A percentile compares a stretch with the other conserved stretches of the same genome.
phyloP scores from a whole-genome alignment of 2,113 vertebrate species.

The Tupaia tana region DNA sequence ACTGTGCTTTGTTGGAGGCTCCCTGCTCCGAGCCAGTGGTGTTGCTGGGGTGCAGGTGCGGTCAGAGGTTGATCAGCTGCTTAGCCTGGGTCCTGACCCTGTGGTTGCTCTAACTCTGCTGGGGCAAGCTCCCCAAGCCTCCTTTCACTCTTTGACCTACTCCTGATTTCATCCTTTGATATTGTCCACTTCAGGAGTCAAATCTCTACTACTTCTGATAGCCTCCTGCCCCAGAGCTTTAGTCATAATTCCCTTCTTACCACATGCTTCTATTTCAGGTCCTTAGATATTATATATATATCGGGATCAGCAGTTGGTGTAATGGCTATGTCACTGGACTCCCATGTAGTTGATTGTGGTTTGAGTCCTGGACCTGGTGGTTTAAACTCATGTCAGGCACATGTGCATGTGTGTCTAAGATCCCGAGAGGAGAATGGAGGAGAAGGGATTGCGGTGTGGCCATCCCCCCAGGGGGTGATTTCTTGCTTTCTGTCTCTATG shows the following conservation, averaged over 20 bases:
- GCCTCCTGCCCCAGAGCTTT: not conserved
- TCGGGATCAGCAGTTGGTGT: no score
- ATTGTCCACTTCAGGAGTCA: not conserved
- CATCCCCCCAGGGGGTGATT: no score
- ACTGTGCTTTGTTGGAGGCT: not conserved
- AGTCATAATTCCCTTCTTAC: not conserved
- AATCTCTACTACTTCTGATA: not conserved
- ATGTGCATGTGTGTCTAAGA: no score
- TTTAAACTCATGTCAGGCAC: no score
- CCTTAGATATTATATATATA: not conserved
- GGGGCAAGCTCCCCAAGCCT: not conserved
- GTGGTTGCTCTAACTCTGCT: not conserved
- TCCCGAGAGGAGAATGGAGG: no score
- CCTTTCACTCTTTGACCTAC: not conserved
- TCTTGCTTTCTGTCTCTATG: no score
- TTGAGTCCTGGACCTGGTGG: no score
- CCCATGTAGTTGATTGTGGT: no score
- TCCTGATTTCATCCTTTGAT: not conserved
- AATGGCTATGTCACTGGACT: no score
- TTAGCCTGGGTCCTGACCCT: not conserved
- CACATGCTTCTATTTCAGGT: rapidly evolving
- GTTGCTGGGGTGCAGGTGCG: not conserved
- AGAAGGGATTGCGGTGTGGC: no score
- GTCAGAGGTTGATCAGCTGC: rapidly evolving
- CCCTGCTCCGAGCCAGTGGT: no score